Evolutionary conservation across 2,888 invertebrate genomes (phyloP), one percentile per base, ranked within the genome.

Genomic region (Allolobophora icterica): DNA sequence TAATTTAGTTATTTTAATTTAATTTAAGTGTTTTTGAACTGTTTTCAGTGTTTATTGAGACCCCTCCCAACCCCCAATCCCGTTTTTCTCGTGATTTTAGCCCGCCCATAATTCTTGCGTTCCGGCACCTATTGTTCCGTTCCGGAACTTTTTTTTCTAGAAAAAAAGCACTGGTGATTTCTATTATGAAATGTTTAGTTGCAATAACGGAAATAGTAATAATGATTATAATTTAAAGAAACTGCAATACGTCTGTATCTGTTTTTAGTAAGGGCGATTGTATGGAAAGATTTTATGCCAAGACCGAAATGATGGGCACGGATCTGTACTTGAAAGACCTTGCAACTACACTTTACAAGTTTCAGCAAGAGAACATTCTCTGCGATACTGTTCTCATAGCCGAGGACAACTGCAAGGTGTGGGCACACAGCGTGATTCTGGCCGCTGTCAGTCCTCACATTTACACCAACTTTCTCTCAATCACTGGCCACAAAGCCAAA

Each of bases 401-500:
- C 0, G 89, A 91, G 58, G 84, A 87, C 19, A 33, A 87, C 87
- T 87, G 87, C 87, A 42, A 89, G 24, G 33, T 87, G 8, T 45
- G 42, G 35, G 90, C 90, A 35, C 91, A 91, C 52, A 40, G 90
- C 30, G 90, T 91, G n/a, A 71, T 91, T 38, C 34, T 90, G 71
- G 91, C 91, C 38, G 45, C 91, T 21, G 90, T 38, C n/a, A 90
- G 90, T 90, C 87, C 89, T 42, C 83, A 52, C 33, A 58, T 91
- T 33, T 89, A 84, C 45, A 42, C 42, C 34, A 89, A 42, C 17
- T 90, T 90, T 45, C 58, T 21, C 34, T 87, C 87, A 35, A 87
- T 87, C 17, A 38, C 87, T 35, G 89, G 52, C 5, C 45, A 33
- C 30, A 52, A 33, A 42, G 89, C 52, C 45, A 89, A 34, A 38